Evolutionary conservation across 2,113 vertebrate species (phyloP), one percentile per base, ranked within the genome.

Genomic region (Rattus rattus): DNA sequence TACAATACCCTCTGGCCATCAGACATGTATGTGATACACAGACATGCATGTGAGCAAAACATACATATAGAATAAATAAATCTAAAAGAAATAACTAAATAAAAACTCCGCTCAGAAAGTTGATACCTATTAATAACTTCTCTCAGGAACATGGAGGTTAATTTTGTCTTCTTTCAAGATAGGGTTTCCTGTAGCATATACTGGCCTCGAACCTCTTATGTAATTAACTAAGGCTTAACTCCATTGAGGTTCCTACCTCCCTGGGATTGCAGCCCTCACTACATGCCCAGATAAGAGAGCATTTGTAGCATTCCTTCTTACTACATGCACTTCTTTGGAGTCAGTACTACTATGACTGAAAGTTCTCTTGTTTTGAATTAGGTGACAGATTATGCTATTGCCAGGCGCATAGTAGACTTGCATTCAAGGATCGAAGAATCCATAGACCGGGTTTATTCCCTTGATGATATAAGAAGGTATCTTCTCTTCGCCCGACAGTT

Each of bases 361-460:
- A 81, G 52, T 92, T n/a, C 28, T 81, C 92, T 97, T 95, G 3
- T 96, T 97, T 95, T 93, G 52, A 85, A 92, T 88, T 97, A 99
- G 99, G 99, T 99, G 90, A 99, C 99, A 0, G 99, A 99, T 97
- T 99, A 99, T 5, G 99, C 99, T 97, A 99, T 99, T 93, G 99
- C 99, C 94, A 99, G 99, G 0, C 99, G 99, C 87, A 99, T 99
- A 28, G 99, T 99, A 90, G 99, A 99, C 96, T 99, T 99, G 76
- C 99, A 99, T 98, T 99, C 99, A 77, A 99, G 99, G 92, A 98
- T 99, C 84, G 99, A 99, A 94, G 99, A 99, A 84, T 99, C 99
- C 0, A 99, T 99, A 49, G 99, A 99, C 95, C 98, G 99, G 19
- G 98, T 99, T 20, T 99, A 99, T 97, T 99, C 99, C 10, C 98